Conservation (phyloP, 92 coral and sea anemone species). For the Phenganax stokvisi region DNA sequence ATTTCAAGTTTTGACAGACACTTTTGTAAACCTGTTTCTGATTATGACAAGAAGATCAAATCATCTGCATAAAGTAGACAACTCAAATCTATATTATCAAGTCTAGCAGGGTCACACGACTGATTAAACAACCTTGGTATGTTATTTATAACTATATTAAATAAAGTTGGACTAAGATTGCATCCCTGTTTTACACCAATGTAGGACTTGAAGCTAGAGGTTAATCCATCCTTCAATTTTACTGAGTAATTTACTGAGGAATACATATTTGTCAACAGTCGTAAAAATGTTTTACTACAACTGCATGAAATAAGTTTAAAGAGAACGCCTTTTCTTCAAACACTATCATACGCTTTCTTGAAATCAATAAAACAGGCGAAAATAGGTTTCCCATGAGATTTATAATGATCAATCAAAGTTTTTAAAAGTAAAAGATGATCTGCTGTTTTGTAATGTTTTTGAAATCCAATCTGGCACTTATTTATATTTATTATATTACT, state of each 20-base stretch:
- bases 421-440: too few relatives aligned
- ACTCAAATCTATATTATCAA: not conserved
- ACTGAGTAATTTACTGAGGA: too few relatives aligned
- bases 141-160: not conserved
- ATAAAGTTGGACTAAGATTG: slow-evolving; percentile 44
- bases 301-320: slow-evolving; percentile 21
- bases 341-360: slow-evolving; percentile 39
- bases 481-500: too few relatives aligned
- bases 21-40: not conserved
- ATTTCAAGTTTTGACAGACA: not conserved
- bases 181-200: slow-evolving; percentile 41
- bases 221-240: slow-evolving; percentile 13
- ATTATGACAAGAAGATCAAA: not conserved
- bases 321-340: too few relatives aligned
- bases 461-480: too few relatives aligned
- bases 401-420: too few relatives aligned
- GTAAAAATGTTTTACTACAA: too few relatives aligned
- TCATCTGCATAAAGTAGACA: slow-evolving; percentile 29
- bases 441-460: too few relatives aligned
- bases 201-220: slow-evolving; percentile 32
- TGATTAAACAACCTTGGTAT: slow-evolving; percentile 16
- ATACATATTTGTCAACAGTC: too few relatives aligned
- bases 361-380: slow-evolving; percentile 45
- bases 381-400: slow-evolving; percentile 33
- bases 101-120: slow-evolving; percentile 28